Evolutionary conservation across 2,113 vertebrate species (phyloP).

Genomic region (Rynchops niger): DNA sequence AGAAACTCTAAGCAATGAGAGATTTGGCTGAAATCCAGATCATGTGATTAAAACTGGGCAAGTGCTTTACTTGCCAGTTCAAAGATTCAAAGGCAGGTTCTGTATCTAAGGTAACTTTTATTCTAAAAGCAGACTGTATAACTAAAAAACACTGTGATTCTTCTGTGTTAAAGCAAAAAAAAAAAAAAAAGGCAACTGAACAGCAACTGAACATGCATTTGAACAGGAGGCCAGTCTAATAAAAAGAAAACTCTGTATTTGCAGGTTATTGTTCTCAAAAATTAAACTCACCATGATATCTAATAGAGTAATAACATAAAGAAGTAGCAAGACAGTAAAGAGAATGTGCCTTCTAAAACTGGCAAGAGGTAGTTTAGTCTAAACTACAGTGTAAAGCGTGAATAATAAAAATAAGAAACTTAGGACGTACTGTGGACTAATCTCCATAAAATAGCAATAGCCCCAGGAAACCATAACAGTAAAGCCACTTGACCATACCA

Average conservation of each 20-base stretch:
- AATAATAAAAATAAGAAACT: slow-evolving; percentile 64
- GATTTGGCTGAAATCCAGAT: neutral
- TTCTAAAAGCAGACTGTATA: neutral
- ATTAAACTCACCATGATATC: neutral
- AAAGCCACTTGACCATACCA: slow-evolving; percentile 27
- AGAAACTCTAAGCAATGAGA: neutral
- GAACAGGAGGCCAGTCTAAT: neutral
- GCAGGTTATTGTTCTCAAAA: neutral
- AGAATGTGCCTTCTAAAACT: slow-evolving; percentile 35
- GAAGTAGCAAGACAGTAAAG: neutral
- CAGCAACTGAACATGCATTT: neutral
- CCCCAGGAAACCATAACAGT: slow-evolving; percentile 52
- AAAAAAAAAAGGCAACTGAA: too few species aligned
- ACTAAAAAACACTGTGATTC: neutral
- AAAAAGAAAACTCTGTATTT: neutral
- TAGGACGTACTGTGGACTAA: slow-evolving; percentile 29
- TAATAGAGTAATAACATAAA: neutral
- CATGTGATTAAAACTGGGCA: neutral
- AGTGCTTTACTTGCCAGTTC: neutral
- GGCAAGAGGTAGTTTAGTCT: slow-evolving; percentile 41
- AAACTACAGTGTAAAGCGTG: slow-evolving; percentile 47
- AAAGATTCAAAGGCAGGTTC: neutral
- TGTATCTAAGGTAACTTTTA: neutral
- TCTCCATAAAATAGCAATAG: slow-evolving; percentile 56
- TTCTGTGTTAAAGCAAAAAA: neutral